Evolutionary conservation across 2,888 invertebrate genomes (phyloP).

Genomic region (Dryadula phaetusa): DNA sequence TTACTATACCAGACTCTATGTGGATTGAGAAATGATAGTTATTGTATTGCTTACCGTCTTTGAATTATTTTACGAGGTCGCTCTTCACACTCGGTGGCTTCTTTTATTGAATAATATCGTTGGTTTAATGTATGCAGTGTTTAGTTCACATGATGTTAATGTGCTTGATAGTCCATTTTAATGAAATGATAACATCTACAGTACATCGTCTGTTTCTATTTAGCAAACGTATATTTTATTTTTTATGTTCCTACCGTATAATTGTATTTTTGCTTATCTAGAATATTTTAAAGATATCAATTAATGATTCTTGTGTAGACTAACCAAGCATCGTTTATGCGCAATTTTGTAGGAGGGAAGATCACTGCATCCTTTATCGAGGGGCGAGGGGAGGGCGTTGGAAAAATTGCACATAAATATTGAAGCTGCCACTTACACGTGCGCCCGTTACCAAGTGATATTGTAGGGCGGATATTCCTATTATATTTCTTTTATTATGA

Average conservation of each 20-base stretch:
- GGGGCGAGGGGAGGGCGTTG: conserved; percentile 61
- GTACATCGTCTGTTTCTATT: conserved; percentile 6
- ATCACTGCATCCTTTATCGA: conserved; percentile 80
- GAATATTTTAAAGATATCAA: conserved; percentile 21
- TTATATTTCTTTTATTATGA: not conserved
- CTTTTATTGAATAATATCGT: conserved; percentile 24
- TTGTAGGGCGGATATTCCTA: conserved; percentile 58
- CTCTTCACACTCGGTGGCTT: conserved; percentile 26
- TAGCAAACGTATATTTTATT: not conserved
- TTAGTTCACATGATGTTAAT: conserved; percentile 23
- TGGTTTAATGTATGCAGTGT: conserved; percentile 16
- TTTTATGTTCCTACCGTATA: not conserved
- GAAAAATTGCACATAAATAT: conserved; percentile 85
- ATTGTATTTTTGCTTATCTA: not conserved
- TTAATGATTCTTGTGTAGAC: conserved; percentile 44
- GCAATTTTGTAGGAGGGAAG: conserved; percentile 66
- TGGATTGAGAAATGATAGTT: conserved; percentile 56
- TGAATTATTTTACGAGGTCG: conserved; percentile 37
- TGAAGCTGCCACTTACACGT: conserved; percentile 85
- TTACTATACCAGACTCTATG: conserved; percentile 55
- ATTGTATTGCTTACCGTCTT: conserved; percentile 48
- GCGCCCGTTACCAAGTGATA: conserved; percentile 66
- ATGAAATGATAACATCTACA: conserved; percentile 10
- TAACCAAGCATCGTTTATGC: conserved; percentile 71
- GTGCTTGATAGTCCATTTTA: conserved; percentile 3